A percentile compares a stretch with the other conserved stretches of the same genome.
phyloP scores from a whole-genome alignment of 1,140 invertebrate species.

The Drosophila sp. region DNA sequence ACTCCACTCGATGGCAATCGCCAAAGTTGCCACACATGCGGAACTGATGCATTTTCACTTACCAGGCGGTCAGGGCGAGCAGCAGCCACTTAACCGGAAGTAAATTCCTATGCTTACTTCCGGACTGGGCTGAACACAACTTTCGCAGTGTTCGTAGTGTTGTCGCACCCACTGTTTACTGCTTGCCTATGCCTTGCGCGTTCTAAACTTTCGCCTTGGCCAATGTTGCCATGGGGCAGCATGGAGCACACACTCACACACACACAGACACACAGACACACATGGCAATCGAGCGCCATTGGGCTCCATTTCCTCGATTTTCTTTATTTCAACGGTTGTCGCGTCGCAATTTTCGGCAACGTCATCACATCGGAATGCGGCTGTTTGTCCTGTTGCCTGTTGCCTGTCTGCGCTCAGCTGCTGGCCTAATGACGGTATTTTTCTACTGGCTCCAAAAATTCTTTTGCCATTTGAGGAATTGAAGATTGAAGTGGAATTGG shows the following conservation, averaged over 20 bases:
- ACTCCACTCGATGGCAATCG: constrained; percentile 5
- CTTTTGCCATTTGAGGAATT: constrained; percentile 39
- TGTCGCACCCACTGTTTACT: constrained; percentile 52
- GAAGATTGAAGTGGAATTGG: too few species aligned
- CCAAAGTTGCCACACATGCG: constrained; percentile 75
- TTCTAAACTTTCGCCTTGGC: constrained; percentile 73
- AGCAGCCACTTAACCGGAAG: constrained; percentile 69
- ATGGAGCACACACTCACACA: too few species aligned
- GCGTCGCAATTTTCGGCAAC: neutral
- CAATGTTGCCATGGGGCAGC: constrained; percentile 74
- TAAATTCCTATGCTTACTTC: constrained; percentile 72
- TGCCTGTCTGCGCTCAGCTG: constrained; percentile 53
- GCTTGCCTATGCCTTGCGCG: constrained; percentile 57
- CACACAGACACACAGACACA: neutral
- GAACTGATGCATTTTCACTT: constrained; percentile 83
- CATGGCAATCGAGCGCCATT: constrained; percentile 24
- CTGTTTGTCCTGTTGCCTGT: constrained; percentile 37
- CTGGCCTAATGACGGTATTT: constrained; percentile 83
- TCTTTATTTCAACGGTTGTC: neutral
- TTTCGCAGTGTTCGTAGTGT: neutral
- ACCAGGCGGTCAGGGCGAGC: constrained; percentile 62
- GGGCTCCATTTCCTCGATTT: constrained; percentile 41
- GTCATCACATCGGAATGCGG: constrained; percentile 76
- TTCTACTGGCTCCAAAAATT: constrained; percentile 73
- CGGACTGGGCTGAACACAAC: constrained; percentile 23